Evolutionary conservation across 2,888 invertebrate species (phyloP).

Genomic region (Limulus polyphemus): DNA sequence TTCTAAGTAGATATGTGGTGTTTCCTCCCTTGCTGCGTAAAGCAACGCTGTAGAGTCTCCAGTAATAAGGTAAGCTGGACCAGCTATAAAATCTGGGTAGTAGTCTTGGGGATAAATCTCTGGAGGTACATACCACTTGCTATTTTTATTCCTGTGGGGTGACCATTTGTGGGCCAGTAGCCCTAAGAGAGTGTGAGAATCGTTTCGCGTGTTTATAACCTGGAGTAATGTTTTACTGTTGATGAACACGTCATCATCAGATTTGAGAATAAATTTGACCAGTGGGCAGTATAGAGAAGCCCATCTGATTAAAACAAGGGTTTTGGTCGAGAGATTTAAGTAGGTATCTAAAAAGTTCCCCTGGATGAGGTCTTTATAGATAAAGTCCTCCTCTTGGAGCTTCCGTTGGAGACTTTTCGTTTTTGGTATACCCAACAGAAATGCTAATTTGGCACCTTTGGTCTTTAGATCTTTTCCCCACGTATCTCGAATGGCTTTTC

Average conservation of each 20-base stretch:
- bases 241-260: slow-evolving; percentile 81
- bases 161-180: slow-evolving; percentile 23
- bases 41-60: slow-evolving; percentile 28
- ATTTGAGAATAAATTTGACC: slow-evolving; percentile 63
- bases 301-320: slow-evolving; percentile 70
- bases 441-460: slow-evolving; percentile 22
- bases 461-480: slow-evolving; percentile 44
- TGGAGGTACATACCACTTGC: slow-evolving; percentile 32
- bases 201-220: slow-evolving; percentile 14
- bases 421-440: slow-evolving; percentile 22
- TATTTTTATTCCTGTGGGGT: slow-evolving; percentile 28
- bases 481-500: slow-evolving; percentile 54
- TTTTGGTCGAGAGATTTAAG: slow-evolving; percentile 69
- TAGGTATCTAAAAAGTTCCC: slow-evolving; percentile 63
- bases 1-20: slow-evolving; percentile 32
- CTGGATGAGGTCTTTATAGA: slow-evolving; percentile 63
- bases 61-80: slow-evolving; percentile 34
- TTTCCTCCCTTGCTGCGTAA: slow-evolving; percentile 25
- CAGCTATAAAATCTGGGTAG: slow-evolving; percentile 36
- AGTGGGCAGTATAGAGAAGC: slow-evolving; percentile 42
- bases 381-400: slow-evolving; percentile 49
- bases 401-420: slow-evolving; percentile 29
- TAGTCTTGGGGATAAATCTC: slow-evolving; percentile 26
- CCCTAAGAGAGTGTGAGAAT: slow-evolving; percentile 17
- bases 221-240: slow-evolving; percentile 57